Conservation (phyloP, 2,797 vertebrate genomes). For the Lates japonicus region DNA sequence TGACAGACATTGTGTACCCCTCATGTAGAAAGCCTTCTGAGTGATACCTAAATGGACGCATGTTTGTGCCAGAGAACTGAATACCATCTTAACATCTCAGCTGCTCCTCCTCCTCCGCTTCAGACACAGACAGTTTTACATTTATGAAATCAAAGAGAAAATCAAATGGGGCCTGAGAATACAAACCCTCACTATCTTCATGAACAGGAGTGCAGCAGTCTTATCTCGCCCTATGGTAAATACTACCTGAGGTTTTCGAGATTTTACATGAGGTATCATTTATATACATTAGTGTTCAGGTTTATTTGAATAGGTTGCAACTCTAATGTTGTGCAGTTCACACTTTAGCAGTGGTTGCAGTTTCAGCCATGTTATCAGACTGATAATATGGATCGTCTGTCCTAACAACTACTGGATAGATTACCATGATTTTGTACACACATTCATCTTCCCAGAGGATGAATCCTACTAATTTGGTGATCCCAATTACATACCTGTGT, state of each 20-base stretch:
- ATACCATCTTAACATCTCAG: constrained; percentile 16
- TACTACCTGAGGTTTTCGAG: not conserved
- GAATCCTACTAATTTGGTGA: no score
- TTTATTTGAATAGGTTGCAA: constrained; percentile 1
- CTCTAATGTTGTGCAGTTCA: not conserved
- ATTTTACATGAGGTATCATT: not conserved
- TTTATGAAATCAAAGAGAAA: constrained; percentile 17
- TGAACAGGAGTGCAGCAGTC: not conserved
- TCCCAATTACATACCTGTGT: no score
- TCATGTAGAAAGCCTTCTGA: constrained; percentile 20
- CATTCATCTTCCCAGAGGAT: not conserved
- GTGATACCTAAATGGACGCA: constrained; percentile 29
- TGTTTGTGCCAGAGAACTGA: constrained; percentile 43
- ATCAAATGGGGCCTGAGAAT: not conserved
- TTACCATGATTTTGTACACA: not conserved
- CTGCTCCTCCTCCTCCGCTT: not conserved
- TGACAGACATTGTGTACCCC: constrained; percentile 28
- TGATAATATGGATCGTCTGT: not conserved
- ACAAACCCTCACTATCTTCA: not conserved
- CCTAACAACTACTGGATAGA: not conserved
- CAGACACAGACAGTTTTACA: not conserved
- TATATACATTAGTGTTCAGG: constrained; percentile 3
- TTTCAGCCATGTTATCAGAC: not conserved
- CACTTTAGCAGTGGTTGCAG: not conserved
- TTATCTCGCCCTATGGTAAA: constrained; percentile 2